phyloP scores from a whole-genome alignment of 2,888 invertebrate species.

The Anaspis maculata region DNA sequence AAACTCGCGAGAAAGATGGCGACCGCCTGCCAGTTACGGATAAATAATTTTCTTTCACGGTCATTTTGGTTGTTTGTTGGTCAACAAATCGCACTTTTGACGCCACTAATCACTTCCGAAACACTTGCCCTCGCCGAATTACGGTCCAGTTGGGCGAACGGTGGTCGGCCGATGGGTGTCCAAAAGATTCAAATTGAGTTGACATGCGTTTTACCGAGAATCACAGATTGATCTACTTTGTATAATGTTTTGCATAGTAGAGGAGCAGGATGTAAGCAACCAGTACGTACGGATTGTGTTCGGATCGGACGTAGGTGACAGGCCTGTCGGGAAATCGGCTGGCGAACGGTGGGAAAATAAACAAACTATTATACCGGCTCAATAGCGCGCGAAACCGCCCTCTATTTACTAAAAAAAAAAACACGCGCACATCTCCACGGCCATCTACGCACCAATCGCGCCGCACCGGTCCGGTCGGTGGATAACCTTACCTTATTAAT shows the following conservation, averaged over 20 bases:
- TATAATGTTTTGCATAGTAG: constrained; percentile 44
- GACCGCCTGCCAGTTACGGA: constrained; percentile 46
- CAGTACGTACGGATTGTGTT: constrained; percentile 33
- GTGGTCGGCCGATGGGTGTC: no score
- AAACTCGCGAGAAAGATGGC: constrained; percentile 53
- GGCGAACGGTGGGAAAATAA: constrained; percentile 42
- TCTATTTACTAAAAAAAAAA: constrained; percentile 25
- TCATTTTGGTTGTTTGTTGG: constrained; percentile 40
- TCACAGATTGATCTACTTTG: constrained; percentile 43
- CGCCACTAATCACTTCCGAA: constrained; percentile 23
- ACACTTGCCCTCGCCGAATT: constrained; percentile 12
- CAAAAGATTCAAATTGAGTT: constrained; percentile 21
- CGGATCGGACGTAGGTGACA: constrained; percentile 39
- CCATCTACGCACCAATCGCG: no score
- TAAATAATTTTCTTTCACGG: constrained; percentile 44
- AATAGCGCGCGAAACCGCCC: constrained; percentile 38
- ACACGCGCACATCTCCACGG: no score
- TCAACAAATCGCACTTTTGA: constrained; percentile 36
- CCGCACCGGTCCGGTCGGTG: no score
- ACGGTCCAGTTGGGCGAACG: no score
- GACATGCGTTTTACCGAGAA: constrained; percentile 36
- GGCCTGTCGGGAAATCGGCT: constrained; percentile 38
- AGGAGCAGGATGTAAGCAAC: constrained; percentile 31
- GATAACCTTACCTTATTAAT: no score
- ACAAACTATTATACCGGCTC: constrained; percentile 42